Percentiles rank a stretch among this genome's conserved stretches.
Conservation (phyloP, 2,113 vertebrate species). For the Corynorhinus townsendii region DNA sequence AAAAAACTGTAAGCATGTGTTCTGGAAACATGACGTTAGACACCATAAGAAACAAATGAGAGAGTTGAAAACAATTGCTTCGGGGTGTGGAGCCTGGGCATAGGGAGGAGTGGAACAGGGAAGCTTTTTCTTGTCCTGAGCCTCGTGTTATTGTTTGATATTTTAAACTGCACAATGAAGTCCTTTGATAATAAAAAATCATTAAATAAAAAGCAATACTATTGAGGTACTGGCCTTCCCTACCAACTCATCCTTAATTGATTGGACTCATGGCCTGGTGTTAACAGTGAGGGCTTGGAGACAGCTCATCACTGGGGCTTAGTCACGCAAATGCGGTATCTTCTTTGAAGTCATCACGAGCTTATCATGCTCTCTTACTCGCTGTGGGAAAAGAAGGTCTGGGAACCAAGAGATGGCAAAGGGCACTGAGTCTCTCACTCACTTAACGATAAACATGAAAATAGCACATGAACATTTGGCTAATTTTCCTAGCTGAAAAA, state of each 20-base stretch:
- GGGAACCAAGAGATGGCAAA: neutral
- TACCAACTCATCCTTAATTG: neutral
- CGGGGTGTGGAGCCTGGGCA: neutral
- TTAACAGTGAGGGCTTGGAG: neutral
- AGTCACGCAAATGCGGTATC: neutral
- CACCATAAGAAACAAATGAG: neutral
- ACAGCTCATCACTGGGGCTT: neutral
- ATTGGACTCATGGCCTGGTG: neutral
- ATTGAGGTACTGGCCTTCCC: neutral
- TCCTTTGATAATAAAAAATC: slow-evolving; percentile 29
- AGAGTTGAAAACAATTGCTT: neutral
- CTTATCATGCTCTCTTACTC: neutral
- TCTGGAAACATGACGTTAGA: neutral
- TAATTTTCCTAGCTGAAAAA: neutral
- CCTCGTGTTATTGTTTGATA: neutral
- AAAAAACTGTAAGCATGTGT: neutral
- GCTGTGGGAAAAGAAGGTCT: neutral
- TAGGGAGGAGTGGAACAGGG: neutral
- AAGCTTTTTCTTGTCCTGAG: neutral
- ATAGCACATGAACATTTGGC: neutral
- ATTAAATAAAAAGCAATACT: neutral
- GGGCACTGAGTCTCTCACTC: neutral
- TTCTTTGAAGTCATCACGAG: slow-evolving; percentile 55
- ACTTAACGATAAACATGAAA: neutral
- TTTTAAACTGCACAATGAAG: neutral